Evolutionary conservation across 2,888 invertebrate species (phyloP).

Genomic region (Diarsia mendica): DNA sequence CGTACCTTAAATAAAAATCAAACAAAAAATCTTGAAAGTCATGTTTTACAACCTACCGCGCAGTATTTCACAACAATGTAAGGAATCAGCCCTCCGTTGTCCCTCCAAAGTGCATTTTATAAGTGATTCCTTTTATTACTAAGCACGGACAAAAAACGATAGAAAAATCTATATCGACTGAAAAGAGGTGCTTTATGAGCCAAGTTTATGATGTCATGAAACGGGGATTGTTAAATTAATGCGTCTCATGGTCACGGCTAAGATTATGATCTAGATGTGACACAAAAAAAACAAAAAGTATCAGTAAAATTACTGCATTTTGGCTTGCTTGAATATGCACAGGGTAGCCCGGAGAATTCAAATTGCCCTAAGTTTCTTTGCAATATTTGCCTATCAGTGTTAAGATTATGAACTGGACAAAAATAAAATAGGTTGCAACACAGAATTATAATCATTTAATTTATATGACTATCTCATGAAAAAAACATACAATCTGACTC

Average conservation of each 20-base stretch:
- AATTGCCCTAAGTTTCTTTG: no score
- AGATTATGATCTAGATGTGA: slow-evolving; percentile 37
- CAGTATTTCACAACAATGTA: slow-evolving; percentile 75
- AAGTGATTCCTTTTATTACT: slow-evolving; percentile 90
- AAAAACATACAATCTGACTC: no score
- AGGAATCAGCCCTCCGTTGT: slow-evolving; percentile 73
- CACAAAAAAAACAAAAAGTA: neutral
- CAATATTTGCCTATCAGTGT: no score
- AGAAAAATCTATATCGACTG: slow-evolving; percentile 81
- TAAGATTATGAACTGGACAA: no score
- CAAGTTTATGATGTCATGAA: slow-evolving; percentile 83
- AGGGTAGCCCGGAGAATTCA: no score
- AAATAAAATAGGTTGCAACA: no score
- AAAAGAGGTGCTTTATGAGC: slow-evolving; percentile 86
- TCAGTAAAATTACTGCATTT: neutral
- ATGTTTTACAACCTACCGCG: slow-evolving; percentile 14
- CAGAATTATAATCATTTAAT: no score
- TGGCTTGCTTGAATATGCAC: no score
- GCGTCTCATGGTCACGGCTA: slow-evolving; percentile 68
- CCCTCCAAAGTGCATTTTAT: slow-evolving; percentile 83
- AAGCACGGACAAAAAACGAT: slow-evolving; percentile 79
- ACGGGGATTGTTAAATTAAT: slow-evolving; percentile 83
- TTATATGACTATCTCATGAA: no score
- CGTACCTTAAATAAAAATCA: neutral
- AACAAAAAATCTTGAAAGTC: neutral